Percentiles rank a stretch among this genome's conserved stretches.
phyloP scores from a whole-genome alignment of 2,113 vertebrate species.

The Crotophaga sulcirostris region DNA sequence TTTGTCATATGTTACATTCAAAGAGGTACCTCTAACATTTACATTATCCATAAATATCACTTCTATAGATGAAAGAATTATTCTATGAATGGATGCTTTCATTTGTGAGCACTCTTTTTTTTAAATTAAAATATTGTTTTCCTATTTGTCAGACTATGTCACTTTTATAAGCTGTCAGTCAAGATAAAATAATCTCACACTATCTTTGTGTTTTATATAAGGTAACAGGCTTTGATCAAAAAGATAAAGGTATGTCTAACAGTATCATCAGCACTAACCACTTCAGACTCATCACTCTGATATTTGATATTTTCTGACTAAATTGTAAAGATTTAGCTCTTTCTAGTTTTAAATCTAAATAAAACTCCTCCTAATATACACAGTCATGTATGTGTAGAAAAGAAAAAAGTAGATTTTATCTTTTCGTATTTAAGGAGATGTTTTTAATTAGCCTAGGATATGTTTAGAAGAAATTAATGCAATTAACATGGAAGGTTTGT shows the following conservation, averaged over 20 bases:
- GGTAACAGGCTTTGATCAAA: conserved; percentile 4
- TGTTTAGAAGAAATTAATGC: background rate
- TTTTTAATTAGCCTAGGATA: background rate
- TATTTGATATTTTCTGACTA: background rate
- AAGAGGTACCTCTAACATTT: background rate
- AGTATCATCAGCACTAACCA: background rate
- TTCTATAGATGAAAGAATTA: background rate
- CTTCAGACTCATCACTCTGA: background rate
- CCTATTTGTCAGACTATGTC: background rate
- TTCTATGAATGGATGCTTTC: background rate
- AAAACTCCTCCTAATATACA: background rate
- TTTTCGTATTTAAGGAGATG: background rate
- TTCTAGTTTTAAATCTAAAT: background rate
- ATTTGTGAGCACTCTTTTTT: background rate
- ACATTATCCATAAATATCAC: background rate
- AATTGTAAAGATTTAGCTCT: background rate
- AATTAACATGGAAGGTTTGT: background rate
- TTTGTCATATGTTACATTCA: background rate
- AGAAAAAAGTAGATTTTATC: background rate
- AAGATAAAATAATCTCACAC: background rate
- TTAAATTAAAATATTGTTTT: background rate
- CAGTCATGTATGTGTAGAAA: background rate
- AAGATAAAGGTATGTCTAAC: background rate
- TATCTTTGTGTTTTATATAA: background rate
- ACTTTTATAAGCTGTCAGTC: conserved; percentile 7